Evolutionary conservation across 2,888 invertebrate species (phyloP).

Genomic region (Monochamus alternatus): DNA sequence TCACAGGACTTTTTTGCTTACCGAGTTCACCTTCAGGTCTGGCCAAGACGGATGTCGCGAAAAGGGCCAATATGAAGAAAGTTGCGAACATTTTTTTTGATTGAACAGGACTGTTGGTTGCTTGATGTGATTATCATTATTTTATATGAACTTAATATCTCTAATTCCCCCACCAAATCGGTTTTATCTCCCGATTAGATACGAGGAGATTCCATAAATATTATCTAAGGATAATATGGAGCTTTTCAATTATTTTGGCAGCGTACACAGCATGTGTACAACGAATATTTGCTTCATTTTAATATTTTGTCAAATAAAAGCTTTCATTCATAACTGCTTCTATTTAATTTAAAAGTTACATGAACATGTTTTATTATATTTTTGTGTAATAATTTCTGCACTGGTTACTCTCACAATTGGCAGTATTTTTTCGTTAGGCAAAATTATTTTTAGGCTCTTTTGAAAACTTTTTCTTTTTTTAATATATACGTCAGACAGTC

Average conservation of each 20-base stretch:
- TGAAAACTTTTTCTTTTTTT: too few species aligned
- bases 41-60: not conserved
- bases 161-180: not conserved
- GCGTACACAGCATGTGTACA: too few species aligned
- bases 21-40: not conserved
- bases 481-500: too few species aligned
- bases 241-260: not conserved
- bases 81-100: slow-evolving; percentile 9
- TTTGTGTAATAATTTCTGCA: too few species aligned
- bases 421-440: too few species aligned
- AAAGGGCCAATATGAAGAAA: not conserved
- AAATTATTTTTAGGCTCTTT: too few species aligned
- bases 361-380: too few species aligned
- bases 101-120: not conserved
- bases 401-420: too few species aligned
- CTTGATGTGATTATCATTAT: slow-evolving; percentile 9
- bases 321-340: too few species aligned
- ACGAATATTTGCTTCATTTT: too few species aligned
- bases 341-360: too few species aligned
- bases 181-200: slow-evolving; percentile 13
- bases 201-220: not conserved
- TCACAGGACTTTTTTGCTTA: not conserved
- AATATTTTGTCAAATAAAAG: too few species aligned
- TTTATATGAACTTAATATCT: slow-evolving; percentile 17
- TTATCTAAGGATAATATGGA: not conserved